Evolutionary conservation across 2,113 vertebrate species (phyloP).

Genomic region (Benitochromis conjunctus): DNA sequence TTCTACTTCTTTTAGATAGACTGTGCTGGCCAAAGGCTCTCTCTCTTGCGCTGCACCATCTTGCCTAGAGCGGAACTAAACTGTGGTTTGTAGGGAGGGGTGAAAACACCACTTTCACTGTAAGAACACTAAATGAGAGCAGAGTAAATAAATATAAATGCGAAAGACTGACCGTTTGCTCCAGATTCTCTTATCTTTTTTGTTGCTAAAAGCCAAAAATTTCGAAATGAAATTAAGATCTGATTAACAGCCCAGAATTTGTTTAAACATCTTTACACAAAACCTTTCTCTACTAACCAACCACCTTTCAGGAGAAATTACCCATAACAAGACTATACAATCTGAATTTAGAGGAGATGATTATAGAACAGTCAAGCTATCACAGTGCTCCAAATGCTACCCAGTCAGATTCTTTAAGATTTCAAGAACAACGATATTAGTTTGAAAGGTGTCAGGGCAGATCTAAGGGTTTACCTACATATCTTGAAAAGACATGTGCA

Average conservation of each 20-base stretch:
- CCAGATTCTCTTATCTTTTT: neutral
- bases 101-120: neutral
- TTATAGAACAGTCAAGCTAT: neutral
- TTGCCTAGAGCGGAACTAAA: neutral
- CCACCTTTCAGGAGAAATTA: neutral
- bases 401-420: slow-evolving; percentile 10
- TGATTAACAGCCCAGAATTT: neutral
- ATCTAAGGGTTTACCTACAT: slow-evolving; percentile 35
- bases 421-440: slow-evolving; percentile 16
- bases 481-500: neutral
- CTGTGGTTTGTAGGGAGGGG: neutral
- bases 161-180: neutral
- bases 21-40: neutral
- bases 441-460: neutral
- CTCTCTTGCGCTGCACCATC: neutral
- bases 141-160: neutral
- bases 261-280: neutral
- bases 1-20: neutral
- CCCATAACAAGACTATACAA: neutral
- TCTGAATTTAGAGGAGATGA: neutral
- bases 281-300: neutral
- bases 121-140: neutral
- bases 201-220: neutral
- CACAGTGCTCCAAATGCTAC: slow-evolving; percentile 11
- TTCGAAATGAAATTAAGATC: neutral